These are phyloP conservation scores for Orthonyx spaldingii DNA, from an alignment of 2,113 vertebrate species.

Conservation along the genomic window DNA sequence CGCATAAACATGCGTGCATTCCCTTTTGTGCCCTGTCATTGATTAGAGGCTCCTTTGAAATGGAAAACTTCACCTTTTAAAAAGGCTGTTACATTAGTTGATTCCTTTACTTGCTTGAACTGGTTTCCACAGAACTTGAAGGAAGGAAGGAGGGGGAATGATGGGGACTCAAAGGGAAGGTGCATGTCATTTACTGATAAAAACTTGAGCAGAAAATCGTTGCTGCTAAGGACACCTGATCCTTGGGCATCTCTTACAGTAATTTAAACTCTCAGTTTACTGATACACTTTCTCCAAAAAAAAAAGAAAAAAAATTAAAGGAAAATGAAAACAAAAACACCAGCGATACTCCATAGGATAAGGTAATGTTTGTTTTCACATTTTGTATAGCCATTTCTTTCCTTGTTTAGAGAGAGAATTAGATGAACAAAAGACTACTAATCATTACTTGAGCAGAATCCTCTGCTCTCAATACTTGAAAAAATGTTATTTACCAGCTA, in stretches of 20 bases:
- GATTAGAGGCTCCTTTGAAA: conserved; percentile 57
- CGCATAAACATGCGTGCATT: conserved; percentile 39
- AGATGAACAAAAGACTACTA: conserved; percentile 4
- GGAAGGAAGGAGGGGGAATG: conserved; percentile 9
- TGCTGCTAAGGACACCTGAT: conserved; percentile 57
- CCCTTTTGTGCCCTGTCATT: conserved; percentile 53
- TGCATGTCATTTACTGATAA: conserved; percentile 66
- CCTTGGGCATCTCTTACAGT: conserved; percentile 41
- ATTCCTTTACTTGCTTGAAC: conserved; percentile 58
- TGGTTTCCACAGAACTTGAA: conserved; percentile 44
- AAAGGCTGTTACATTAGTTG: conserved; percentile 57
- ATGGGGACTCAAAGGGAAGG: conserved; percentile 45
- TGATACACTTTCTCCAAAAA: background rate
- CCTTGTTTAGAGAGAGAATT: background rate
- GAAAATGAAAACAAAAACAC: background rate
- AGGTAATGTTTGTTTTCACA: background rate
- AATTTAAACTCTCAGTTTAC: conserved; percentile 17
- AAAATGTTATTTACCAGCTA: background rate
- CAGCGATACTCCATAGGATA: background rate
- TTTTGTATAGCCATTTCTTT: background rate
- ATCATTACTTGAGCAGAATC: background rate
- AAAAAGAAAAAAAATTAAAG: background rate
- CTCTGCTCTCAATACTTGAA: background rate
- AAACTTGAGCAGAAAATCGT: conserved; percentile 66
- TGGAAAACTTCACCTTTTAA: conserved; percentile 63